phyloP scores from a whole-genome alignment of 2,888 invertebrate genomes.

The Trypoxylon attenuatum region DNA sequence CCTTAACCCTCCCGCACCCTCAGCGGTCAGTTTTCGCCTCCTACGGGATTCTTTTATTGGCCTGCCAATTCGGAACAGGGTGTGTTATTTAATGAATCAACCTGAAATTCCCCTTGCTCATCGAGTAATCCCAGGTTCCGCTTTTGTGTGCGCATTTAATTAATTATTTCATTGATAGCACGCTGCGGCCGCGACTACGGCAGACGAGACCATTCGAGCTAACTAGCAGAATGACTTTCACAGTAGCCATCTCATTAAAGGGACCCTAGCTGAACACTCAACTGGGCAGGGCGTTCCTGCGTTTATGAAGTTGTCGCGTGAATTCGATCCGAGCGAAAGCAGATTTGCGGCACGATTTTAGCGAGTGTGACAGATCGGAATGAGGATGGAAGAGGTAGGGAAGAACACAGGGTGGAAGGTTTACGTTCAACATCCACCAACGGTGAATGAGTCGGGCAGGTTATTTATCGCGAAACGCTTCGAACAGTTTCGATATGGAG shows the following conservation, averaged over 20 bases:
- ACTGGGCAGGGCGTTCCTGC: too few species aligned
- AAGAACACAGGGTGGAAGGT: background rate
- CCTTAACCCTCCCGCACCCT: too few species aligned
- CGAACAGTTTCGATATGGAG: background rate
- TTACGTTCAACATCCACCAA: background rate
- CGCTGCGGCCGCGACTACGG: background rate
- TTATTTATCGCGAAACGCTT: slow-evolving; percentile 17
- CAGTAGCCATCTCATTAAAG: background rate
- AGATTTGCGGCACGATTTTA: too few species aligned
- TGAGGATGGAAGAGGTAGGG: background rate
- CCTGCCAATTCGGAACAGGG: background rate
- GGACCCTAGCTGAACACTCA: too few species aligned
- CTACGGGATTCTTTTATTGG: too few species aligned
- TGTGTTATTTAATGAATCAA: background rate
- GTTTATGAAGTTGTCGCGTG: too few species aligned
- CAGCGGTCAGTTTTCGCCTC: too few species aligned
- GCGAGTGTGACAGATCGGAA: too few species aligned
- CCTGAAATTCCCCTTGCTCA: background rate
- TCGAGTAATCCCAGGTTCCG: background rate
- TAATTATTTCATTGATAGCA: background rate
- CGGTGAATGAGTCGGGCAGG: background rate
- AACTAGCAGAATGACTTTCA: background rate
- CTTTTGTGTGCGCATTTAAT: background rate
- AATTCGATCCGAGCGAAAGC: too few species aligned
- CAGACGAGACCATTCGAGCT: background rate